A percentile compares a stretch with the other conserved stretches of the same genome.
These are phyloP conservation scores for Eospalax fontanierii DNA, from an alignment of 2,797 vertebrate genomes.

Conservation along the genomic window DNA sequence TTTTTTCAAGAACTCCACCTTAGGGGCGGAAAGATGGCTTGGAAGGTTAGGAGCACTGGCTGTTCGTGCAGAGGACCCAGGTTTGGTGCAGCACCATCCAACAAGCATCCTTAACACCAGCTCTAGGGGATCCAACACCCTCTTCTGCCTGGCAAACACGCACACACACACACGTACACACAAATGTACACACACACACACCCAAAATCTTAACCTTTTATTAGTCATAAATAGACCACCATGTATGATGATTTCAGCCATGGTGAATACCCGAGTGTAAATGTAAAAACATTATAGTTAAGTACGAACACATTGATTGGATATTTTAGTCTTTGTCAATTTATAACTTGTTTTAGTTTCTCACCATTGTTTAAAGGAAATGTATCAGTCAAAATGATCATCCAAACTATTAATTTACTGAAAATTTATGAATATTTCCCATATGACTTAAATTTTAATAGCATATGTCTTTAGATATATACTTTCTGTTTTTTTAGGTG, in stretches of 20 bases:
- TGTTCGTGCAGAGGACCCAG: no score
- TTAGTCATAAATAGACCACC: background rate
- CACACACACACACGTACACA: no score
- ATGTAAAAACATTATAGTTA: background rate
- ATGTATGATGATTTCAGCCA: background rate
- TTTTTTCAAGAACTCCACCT: background rate
- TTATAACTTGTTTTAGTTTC: conserved; percentile 14
- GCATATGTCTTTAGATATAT: background rate
- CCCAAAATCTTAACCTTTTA: no score
- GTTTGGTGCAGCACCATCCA: no score
- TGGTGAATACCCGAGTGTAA: background rate
- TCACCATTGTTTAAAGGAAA: background rate
- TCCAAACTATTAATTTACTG: background rate
- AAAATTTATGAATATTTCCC: background rate
- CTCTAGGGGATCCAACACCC: no score
- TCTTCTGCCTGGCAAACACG: no score
- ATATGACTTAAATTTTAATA: background rate
- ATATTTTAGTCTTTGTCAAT: background rate
- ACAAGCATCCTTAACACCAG: no score
- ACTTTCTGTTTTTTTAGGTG: background rate
- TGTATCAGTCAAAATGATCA: background rate
- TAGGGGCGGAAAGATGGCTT: background rate
- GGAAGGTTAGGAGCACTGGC: no score
- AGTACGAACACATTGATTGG: background rate
- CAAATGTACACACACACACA: no score